A percentile compares a stretch with the other conserved stretches of the same genome.
These are phyloP conservation scores for Ceratitis capitata DNA, from an alignment of 1,140 invertebrate genomes.

Conservation along the genomic window DNA sequence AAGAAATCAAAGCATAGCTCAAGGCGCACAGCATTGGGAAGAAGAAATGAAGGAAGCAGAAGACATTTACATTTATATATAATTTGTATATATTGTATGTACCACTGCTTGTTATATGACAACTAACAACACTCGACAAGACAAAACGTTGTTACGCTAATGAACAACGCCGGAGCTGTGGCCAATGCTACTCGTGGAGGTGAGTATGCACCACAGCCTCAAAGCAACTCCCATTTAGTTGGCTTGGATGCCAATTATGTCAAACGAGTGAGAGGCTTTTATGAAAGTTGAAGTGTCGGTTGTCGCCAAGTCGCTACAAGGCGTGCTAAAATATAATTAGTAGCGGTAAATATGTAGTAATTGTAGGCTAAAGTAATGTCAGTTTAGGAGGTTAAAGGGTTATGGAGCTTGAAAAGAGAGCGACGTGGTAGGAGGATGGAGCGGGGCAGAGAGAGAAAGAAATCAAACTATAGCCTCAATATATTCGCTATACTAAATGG, in stretches of 20 bases:
- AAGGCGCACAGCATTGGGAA: not conserved
- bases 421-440: no score
- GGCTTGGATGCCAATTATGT: not conserved
- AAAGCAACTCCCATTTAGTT: not conserved
- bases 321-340: not conserved
- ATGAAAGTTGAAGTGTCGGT: not conserved
- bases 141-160: conserved; percentile 13
- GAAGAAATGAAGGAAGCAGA: not conserved
- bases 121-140: not conserved
- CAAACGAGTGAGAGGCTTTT: not conserved
- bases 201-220: not conserved
- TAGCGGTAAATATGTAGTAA: not conserved
- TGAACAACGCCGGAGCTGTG: not conserved
- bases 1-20: conserved; percentile 36
- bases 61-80: not conserved
- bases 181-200: not conserved
- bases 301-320: not conserved
- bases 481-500: no score
- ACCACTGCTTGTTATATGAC: not conserved
- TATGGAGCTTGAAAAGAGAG: no score
- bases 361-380: not conserved
- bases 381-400: not conserved
- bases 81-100: not conserved
- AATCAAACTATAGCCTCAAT: no score
- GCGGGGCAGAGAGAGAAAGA: no score